phyloP scores from a whole-genome alignment of 64 coral and sea anemone genomes.

The Catalaphyllia jardinei region DNA sequence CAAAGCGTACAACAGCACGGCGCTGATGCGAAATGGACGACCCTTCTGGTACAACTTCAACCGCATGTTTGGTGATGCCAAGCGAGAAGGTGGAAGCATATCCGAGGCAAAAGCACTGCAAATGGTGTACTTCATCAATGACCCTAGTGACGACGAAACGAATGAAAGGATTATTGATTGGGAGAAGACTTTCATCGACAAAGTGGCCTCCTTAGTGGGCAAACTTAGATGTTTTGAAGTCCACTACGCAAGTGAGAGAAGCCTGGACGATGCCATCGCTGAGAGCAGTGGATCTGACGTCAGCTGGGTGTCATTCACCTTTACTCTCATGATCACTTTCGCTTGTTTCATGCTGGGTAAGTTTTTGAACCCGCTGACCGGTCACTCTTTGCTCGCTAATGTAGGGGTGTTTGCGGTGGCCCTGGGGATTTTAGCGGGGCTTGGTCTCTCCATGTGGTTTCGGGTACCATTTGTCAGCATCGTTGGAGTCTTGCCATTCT shows the following conservation, averaged over 20 bases:
- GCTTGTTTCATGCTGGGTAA: slow-evolving; percentile 44
- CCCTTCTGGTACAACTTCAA: slow-evolving; percentile 49
- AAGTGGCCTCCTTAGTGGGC: neutral
- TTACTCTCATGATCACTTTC: slow-evolving; percentile 48
- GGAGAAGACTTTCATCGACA: slow-evolving; percentile 53
- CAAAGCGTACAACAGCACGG: slow-evolving; percentile 22
- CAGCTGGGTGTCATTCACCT: slow-evolving; percentile 40
- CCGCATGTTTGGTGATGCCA: slow-evolving; percentile 69
- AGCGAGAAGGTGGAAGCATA: slow-evolving; percentile 5
- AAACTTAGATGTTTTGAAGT: slow-evolving; percentile 25
- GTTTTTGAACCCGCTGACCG: slow-evolving; percentile 59
- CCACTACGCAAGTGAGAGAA: slow-evolving; percentile 32
- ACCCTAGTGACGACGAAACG: neutral
- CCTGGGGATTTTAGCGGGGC: slow-evolving; percentile 32
- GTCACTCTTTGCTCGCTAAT: slow-evolving; percentile 61
- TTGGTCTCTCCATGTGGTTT: slow-evolving; percentile 37
- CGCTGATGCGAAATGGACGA: slow-evolving; percentile 63
- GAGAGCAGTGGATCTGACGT: slow-evolving; percentile 50
- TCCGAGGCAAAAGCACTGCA: slow-evolving; percentile 49
- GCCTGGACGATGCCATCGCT: slow-evolving; percentile 60
- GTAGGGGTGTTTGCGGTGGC: slow-evolving; percentile 55
- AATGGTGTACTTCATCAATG: slow-evolving; percentile 54
- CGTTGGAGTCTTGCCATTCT: slow-evolving; percentile 74
- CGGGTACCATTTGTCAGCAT: slow-evolving; percentile 71
- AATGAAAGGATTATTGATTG: slow-evolving; percentile 32